These are phyloP conservation scores for Alitta virens DNA, from an alignment of 2,888 invertebrate species.

Conservation along the genomic window DNA sequence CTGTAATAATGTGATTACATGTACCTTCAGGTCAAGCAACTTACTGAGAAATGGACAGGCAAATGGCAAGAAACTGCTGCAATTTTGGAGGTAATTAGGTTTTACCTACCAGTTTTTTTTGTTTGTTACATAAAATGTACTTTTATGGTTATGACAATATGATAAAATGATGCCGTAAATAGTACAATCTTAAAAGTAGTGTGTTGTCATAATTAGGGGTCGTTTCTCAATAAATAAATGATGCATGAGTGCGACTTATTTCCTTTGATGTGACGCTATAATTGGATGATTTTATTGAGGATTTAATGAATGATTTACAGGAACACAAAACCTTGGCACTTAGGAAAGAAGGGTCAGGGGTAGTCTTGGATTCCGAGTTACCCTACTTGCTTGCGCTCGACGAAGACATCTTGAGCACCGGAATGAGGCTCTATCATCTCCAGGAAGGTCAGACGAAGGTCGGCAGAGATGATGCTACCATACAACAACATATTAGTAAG, in stretches of 20 bases:
- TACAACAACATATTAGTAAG: slow-evolving; percentile 69
- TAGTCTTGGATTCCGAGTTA: slow-evolving; percentile 61
- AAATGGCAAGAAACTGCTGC: slow-evolving; percentile 82
- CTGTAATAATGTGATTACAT: no score
- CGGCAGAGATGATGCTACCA: slow-evolving; percentile 71
- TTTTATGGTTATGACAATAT: no score
- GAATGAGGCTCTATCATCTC: slow-evolving; percentile 33
- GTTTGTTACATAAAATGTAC: no score
- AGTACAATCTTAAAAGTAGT: no score
- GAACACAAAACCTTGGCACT: slow-evolving; percentile 85
- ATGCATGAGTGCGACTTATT: no score
- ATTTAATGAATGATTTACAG: no score
- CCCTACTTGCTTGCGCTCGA: slow-evolving; percentile 32
- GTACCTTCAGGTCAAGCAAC: slow-evolving; percentile 44
- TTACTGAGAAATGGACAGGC: slow-evolving; percentile 92
- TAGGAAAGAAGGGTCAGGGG: slow-evolving; percentile 78
- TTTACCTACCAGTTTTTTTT: no score
- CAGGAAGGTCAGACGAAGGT: slow-evolving; percentile 81
- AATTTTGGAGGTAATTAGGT: slow-evolving; percentile 56
- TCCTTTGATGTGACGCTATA: no score
- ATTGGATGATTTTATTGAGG: no score
- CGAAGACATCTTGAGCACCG: slow-evolving; percentile 32
- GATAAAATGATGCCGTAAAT: no score
- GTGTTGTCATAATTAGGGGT: no score
- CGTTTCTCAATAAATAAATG: no score